Percentiles rank a stretch among this genome's conserved stretches.
phyloP scores from a whole-genome alignment of 2,888 invertebrate species.

The Melolontha melolontha region DNA sequence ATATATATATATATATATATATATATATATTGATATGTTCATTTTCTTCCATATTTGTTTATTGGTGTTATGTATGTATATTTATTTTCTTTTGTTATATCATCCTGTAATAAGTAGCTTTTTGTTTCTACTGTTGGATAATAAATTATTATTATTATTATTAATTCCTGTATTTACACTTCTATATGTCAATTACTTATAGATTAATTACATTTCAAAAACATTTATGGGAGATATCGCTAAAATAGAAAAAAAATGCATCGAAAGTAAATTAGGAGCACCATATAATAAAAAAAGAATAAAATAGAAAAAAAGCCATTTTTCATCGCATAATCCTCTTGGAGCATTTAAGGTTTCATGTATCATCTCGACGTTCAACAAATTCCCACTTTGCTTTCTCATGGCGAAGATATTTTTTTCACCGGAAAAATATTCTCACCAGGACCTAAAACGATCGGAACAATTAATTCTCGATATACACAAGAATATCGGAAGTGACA shows the following conservation, averaged over 20 bases:
- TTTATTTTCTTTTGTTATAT: too few relatives aligned
- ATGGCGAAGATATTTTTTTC: constrained; percentile 12
- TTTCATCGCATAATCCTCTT: constrained; percentile 19
- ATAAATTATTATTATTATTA: too few relatives aligned
- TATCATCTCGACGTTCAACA: constrained; percentile 26
- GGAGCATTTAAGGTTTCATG: constrained; percentile 22
- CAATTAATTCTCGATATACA: constrained; percentile 18
- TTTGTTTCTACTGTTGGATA: too few relatives aligned
- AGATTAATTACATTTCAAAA: too few relatives aligned
- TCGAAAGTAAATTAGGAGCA: background rate
- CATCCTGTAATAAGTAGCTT: too few relatives aligned
- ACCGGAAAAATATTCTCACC: background rate
- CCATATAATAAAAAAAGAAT: background rate
- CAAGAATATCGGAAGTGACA: constrained; percentile 10
- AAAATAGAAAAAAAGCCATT: constrained; percentile 6
- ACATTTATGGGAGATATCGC: background rate
- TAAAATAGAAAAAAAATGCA: background rate
- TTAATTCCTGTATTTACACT: too few relatives aligned
- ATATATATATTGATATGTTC: too few relatives aligned
- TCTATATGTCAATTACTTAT: too few relatives aligned
- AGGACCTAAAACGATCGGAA: constrained; percentile 1
- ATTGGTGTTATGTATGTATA: too few relatives aligned
- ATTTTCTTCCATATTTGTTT: too few relatives aligned
- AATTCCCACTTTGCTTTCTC: constrained; percentile 21
- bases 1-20: too few relatives aligned